Percentiles rank a stretch among this genome's conserved stretches.
phyloP scores from a whole-genome alignment of 2,797 vertebrate genomes.

The Pipistrellus nathusii region DNA sequence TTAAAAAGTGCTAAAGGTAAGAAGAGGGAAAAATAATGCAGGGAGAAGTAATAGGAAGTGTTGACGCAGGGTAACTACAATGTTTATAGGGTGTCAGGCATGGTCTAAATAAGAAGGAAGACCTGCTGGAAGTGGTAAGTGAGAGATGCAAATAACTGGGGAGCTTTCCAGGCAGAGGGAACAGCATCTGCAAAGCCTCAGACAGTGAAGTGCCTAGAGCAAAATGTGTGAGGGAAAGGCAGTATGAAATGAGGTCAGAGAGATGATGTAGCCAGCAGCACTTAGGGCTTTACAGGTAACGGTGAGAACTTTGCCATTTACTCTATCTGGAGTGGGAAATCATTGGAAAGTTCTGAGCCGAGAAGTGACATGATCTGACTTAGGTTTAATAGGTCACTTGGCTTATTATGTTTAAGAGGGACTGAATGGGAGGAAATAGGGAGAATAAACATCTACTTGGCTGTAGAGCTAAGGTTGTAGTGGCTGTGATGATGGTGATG shows the following conservation, averaged over 20 bases:
- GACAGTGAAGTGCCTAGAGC: not conserved
- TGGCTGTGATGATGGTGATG: not conserved
- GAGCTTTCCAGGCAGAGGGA: not conserved
- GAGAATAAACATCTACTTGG: not conserved
- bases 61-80: not conserved
- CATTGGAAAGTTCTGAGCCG: not conserved
- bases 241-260: not conserved
- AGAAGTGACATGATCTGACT: not conserved
- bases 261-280: not conserved
- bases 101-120: not conserved
- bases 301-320: not conserved
- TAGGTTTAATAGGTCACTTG: not conserved
- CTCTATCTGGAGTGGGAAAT: not conserved
- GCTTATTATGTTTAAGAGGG: not conserved
- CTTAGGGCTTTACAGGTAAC: not conserved
- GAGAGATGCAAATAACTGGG: not conserved
- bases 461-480: not conserved
- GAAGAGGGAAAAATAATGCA: not conserved
- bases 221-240: not conserved
- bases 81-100: not conserved
- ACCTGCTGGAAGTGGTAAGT: not conserved
- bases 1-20: not conserved
- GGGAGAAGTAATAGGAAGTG: not conserved
- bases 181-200: not conserved
- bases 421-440: not conserved